Conservation (phyloP, 1,140 invertebrate species). For the Heliconius melpomene region DNA sequence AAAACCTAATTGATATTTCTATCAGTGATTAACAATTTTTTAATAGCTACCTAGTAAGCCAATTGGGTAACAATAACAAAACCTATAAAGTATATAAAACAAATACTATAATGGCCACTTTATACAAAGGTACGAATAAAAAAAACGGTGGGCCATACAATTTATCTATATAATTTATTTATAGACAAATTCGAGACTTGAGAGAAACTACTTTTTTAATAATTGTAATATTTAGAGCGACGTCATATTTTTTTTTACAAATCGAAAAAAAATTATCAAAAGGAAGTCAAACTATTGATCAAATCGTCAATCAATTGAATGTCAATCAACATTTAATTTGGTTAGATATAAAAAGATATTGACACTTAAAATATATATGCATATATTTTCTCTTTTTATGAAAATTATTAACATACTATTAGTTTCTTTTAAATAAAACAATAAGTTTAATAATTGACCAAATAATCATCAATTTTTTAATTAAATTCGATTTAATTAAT, state of each 20-base stretch:
- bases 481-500: not conserved
- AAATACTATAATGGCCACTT: slow-evolving; percentile 17
- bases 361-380: not conserved
- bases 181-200: slow-evolving; percentile 1
- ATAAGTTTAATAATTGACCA: not conserved
- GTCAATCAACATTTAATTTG: too few species aligned
- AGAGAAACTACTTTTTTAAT: not conserved
- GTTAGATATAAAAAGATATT: too few species aligned
- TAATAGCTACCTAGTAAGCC: not conserved
- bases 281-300: too few species aligned
- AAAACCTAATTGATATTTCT: not conserved
- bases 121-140: slow-evolving; percentile 19
- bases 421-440: not conserved
- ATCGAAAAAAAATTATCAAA: too few species aligned
- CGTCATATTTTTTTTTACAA: not conserved
- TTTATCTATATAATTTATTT: slow-evolving; percentile 1
- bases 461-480: not conserved
- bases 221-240: not conserved
- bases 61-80: not conserved
- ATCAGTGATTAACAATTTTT: not conserved
- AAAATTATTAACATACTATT: not conserved
- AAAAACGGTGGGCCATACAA: slow-evolving; percentile 25
- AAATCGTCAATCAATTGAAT: too few species aligned
- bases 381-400: not conserved
- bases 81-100: not conserved